A percentile compares a stretch with the other conserved stretches of the same genome.
Evolutionary conservation across 2,888 invertebrate species (phyloP).

Genomic region (Taenaris catops): DNA sequence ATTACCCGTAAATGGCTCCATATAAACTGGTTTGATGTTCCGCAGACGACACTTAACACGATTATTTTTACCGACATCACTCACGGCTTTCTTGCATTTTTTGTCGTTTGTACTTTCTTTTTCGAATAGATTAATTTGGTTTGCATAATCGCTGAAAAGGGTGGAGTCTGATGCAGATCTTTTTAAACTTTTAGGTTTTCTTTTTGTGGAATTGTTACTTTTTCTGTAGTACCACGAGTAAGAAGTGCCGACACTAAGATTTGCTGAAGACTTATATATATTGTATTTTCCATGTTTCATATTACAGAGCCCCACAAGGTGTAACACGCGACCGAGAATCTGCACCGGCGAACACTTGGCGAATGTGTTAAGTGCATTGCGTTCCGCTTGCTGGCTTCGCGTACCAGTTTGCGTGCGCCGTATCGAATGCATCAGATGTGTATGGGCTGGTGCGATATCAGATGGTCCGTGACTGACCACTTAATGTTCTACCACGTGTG

Average conservation of each 20-base stretch:
- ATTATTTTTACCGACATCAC: slow-evolving; percentile 57
- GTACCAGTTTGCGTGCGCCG: slow-evolving; percentile 37
- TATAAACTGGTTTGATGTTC: slow-evolving; percentile 58
- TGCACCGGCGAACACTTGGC: slow-evolving; percentile 48
- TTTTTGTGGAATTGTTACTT: slow-evolving; percentile 51
- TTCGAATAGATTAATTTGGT: slow-evolving; percentile 70
- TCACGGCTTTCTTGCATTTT: slow-evolving; percentile 61
- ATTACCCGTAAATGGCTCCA: slow-evolving; percentile 69
- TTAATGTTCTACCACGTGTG: slow-evolving; percentile 39
- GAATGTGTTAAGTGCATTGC: slow-evolving; percentile 50
- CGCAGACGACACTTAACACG: slow-evolving; percentile 56
- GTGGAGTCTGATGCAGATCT: slow-evolving; percentile 71
- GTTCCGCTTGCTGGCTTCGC: slow-evolving; percentile 53
- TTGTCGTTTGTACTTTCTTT: slow-evolving; percentile 43
- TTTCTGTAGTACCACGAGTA: slow-evolving; percentile 76
- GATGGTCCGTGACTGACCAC: slow-evolving; percentile 51
- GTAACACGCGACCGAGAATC: slow-evolving; percentile 52
- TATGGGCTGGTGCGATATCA: slow-evolving; percentile 31
- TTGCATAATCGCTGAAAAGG: slow-evolving; percentile 72
- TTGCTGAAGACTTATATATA: slow-evolving; percentile 68
- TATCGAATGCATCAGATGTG: slow-evolving; percentile 50
- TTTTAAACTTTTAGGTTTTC: slow-evolving; percentile 49
- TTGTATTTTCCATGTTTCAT: slow-evolving; percentile 79
- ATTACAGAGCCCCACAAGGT: slow-evolving; percentile 43
- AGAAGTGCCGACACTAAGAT: slow-evolving; percentile 67